Evolutionary conservation across 2,888 invertebrate genomes (phyloP).

Genomic region (Xanthorhoe spadicearia): DNA sequence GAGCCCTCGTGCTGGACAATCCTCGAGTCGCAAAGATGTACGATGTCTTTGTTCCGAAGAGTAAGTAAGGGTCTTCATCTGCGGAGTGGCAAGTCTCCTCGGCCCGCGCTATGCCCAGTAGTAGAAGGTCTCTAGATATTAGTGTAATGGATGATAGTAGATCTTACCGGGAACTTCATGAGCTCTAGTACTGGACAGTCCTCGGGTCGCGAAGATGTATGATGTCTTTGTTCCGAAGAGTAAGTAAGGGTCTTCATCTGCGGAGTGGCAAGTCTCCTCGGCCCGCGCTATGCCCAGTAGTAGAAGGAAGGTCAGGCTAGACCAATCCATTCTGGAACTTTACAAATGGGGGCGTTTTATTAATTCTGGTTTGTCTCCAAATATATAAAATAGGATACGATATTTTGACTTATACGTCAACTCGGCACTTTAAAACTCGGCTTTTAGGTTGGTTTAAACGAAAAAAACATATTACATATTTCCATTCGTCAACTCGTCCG

Average conservation of each 20-base stretch:
- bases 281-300: slow-evolving; percentile 53
- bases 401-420: no score
- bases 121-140: no score
- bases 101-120: slow-evolving; percentile 52
- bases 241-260: slow-evolving; percentile 86
- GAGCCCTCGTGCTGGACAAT: slow-evolving; percentile 84
- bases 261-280: slow-evolving; percentile 85
- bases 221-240: slow-evolving; percentile 90
- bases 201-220: slow-evolving; percentile 87
- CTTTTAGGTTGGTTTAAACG: no score
- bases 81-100: slow-evolving; percentile 86
- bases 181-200: slow-evolving; percentile 83
- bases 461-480: no score
- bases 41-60: slow-evolving; percentile 90
- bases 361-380: no score
- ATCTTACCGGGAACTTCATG: slow-evolving; percentile 88
- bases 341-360: not conserved
- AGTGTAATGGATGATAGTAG: no score
- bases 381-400: no score
- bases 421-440: no score
- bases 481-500: no score
- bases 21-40: slow-evolving; percentile 87
- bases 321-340: slow-evolving; percentile 48
- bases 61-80: slow-evolving; percentile 87
- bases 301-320: slow-evolving; percentile 44